These are phyloP conservation scores for Apamea epomidion DNA, from an alignment of 2,888 invertebrate genomes.

Conservation along the genomic window DNA sequence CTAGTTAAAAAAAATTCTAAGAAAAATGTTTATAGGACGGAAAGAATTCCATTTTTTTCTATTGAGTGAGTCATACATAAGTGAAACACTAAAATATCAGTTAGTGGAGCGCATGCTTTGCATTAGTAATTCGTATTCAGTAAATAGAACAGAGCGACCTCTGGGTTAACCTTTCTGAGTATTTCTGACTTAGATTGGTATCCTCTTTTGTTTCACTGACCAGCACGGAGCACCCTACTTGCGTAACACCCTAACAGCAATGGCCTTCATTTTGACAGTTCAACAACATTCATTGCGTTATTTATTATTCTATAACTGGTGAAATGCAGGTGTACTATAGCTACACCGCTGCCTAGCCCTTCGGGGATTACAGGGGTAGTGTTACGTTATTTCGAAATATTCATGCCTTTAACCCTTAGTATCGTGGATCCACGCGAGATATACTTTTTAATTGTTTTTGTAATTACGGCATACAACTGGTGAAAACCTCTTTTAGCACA, in stretches of 20 bases:
- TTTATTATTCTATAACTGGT: no score
- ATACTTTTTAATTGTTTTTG: no score
- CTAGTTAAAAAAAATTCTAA: not conserved
- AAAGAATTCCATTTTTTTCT: slow-evolving; percentile 10
- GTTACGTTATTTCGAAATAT: not conserved
- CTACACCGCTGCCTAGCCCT: not conserved
- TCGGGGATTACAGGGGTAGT: not conserved
- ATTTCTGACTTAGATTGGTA: slow-evolving; percentile 6
- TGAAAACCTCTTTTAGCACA: not conserved
- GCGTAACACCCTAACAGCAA: no score
- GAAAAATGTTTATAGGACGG: not conserved
- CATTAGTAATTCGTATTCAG: slow-evolving; percentile 28
- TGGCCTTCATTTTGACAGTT: no score
- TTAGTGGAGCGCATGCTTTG: slow-evolving; percentile 29
- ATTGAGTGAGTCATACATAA: slow-evolving; percentile 26
- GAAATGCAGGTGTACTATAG: not conserved
- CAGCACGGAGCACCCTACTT: no score
- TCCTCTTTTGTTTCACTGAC: not conserved
- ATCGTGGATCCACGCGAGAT: no score
- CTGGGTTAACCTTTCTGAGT: slow-evolving; percentile 15
- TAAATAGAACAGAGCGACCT: slow-evolving; percentile 22
- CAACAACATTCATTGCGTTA: no score
- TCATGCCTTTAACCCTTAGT: no score
- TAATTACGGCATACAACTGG: no score
- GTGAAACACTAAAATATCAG: slow-evolving; percentile 24